These are phyloP conservation scores for Nematolebias whitei DNA, from an alignment of 2,113 vertebrate species.

Conservation along the genomic window DNA sequence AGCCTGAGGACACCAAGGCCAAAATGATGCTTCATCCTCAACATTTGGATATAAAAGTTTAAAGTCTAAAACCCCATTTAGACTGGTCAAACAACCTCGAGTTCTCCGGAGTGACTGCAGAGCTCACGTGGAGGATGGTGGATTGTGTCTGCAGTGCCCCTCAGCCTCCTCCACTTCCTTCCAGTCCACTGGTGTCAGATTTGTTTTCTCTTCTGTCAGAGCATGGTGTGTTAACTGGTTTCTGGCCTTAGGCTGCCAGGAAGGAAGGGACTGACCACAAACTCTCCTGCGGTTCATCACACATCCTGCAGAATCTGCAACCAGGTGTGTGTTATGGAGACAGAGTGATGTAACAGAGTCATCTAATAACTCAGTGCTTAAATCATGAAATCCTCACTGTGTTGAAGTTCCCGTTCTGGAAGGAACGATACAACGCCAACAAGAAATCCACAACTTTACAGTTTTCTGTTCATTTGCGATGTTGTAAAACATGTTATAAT, in stretches of 20 bases:
- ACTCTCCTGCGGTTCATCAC: conserved; percentile 20
- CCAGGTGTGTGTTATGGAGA: neutral
- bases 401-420: neutral
- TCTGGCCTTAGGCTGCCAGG: conserved; percentile 41
- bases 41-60: neutral
- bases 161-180: conserved; percentile 33
- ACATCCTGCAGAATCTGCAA: conserved; percentile 7
- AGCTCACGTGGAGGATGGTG: conserved; percentile 13
- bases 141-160: conserved; percentile 18
- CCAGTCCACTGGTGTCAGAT: conserved; percentile 46
- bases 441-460: neutral
- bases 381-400: neutral
- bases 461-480: conserved; percentile 6
- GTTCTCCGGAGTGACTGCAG: conserved; percentile 20
- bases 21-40: neutral
- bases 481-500: conserved; percentile 26
- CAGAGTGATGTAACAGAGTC: neutral
- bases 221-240: conserved; percentile 14
- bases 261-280: conserved; percentile 58
- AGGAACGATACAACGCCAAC: neutral
- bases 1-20: no score
- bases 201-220: conserved; percentile 51
- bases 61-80: neutral
- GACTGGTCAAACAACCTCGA: neutral
- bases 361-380: neutral